Evolutionary conservation across 2,797 vertebrate genomes (phyloP).

Genomic region (Bradypodion ventrale): DNA sequence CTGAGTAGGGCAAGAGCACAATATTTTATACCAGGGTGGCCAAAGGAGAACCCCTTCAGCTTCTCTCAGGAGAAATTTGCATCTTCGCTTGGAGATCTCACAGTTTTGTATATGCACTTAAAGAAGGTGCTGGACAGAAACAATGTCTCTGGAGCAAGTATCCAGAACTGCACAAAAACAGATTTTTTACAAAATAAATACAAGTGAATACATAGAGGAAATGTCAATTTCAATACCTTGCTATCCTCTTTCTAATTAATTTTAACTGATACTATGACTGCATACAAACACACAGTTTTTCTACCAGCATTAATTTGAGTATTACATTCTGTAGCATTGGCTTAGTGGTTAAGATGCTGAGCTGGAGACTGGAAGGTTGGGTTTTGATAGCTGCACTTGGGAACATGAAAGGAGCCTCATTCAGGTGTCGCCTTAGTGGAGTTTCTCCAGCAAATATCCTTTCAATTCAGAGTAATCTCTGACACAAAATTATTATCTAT

Average conservation of each 20-base stretch:
- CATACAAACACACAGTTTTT: neutral
- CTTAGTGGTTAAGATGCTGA: too few relatives aligned
- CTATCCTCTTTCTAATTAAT: neutral
- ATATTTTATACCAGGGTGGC: constrained; percentile 4
- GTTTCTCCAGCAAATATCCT: too few relatives aligned
- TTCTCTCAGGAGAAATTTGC: neutral
- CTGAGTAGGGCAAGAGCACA: constrained; percentile 15
- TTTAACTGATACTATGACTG: neutral
- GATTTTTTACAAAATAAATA: too few relatives aligned
- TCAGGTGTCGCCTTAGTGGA: too few relatives aligned
- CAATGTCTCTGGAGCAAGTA: neutral
- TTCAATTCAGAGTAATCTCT: too few relatives aligned
- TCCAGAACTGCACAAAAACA: neutral
- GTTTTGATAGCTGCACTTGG: too few relatives aligned
- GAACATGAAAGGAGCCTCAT: too few relatives aligned
- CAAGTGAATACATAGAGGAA: neutral
- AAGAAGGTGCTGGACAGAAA: neutral
- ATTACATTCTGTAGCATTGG: neutral
- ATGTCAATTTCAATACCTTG: neutral
- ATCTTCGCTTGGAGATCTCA: neutral
- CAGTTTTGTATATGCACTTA: neutral
- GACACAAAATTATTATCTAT: too few relatives aligned
- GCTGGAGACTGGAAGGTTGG: too few relatives aligned
- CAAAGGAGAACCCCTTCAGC: constrained; percentile 9
- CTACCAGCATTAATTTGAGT: too few relatives aligned